Percentiles rank a stretch among this genome's conserved stretches.
These are phyloP conservation scores for Pardalotus punctatus DNA, from an alignment of 2,113 vertebrate genomes.

Conservation along the genomic window DNA sequence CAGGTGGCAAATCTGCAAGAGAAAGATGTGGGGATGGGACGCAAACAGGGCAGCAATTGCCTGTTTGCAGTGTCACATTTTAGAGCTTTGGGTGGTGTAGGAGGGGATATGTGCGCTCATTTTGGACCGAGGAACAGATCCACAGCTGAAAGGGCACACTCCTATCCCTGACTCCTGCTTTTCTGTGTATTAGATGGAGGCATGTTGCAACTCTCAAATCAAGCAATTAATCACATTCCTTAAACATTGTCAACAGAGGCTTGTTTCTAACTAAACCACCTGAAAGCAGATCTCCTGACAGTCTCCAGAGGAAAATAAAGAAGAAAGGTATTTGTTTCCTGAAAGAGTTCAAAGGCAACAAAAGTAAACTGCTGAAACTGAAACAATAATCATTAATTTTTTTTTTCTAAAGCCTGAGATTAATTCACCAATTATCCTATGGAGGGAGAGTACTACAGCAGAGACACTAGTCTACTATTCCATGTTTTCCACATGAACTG, in stretches of 20 bases:
- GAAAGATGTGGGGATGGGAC: background rate
- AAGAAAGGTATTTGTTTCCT: conserved; percentile 69
- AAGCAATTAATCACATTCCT: conserved; percentile 60
- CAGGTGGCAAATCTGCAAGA: background rate
- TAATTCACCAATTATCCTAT: conserved; percentile 23
- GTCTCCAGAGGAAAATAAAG: conserved; percentile 68
- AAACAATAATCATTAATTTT: conserved; percentile 39
- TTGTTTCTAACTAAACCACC: conserved; percentile 72
- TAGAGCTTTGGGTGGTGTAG: background rate
- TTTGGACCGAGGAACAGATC: background rate
- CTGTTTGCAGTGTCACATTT: background rate
- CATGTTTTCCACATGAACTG: background rate
- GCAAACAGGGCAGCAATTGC: background rate
- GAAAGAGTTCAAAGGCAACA: conserved; percentile 60
- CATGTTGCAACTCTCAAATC: background rate
- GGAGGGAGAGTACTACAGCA: background rate
- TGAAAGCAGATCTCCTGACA: conserved; percentile 61
- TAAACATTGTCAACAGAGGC: conserved; percentile 38
- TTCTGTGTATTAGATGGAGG: background rate
- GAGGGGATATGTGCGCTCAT: background rate
- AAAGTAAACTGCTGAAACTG: conserved; percentile 51
- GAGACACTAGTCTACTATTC: background rate
- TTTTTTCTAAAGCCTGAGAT: conserved; percentile 39
- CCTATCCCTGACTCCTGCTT: background rate
- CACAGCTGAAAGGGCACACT: background rate